These are phyloP conservation scores for Cancer borealis DNA, from an alignment of 2,888 invertebrate genomes.

Conservation along the genomic window DNA sequence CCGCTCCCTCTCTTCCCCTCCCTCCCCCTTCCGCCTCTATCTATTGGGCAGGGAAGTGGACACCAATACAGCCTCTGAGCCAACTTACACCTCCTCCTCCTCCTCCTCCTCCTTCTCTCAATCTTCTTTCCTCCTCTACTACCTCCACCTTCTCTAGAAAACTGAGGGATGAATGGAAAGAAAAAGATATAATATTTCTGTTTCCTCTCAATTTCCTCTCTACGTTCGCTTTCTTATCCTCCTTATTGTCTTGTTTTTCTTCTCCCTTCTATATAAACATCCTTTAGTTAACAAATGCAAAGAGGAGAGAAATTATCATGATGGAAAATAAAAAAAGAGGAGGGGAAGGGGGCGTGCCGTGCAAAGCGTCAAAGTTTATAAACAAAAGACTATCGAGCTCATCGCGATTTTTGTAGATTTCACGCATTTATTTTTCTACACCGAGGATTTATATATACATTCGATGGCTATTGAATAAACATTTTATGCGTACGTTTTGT, in stretches of 20 bases:
- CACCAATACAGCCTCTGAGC: background rate
- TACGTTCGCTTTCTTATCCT: too few relatives aligned
- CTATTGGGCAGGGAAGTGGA: background rate
- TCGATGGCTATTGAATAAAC: background rate
- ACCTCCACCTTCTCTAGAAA: slow-evolving; percentile 9
- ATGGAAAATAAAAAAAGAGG: too few relatives aligned
- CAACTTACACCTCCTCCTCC: background rate
- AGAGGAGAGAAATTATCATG: too few relatives aligned
- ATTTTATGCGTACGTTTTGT: background rate
- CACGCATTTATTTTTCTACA: background rate
- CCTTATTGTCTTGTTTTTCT: background rate
- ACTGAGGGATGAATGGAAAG: background rate
- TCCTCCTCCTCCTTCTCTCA: background rate
- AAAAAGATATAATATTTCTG: background rate
- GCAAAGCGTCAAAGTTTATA: background rate
- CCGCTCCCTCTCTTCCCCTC: background rate
- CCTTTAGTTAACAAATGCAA: background rate
- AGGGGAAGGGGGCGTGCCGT: background rate
- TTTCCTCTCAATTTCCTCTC: background rate
- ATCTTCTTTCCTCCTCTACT: slow-evolving; percentile 22
- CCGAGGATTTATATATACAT: background rate
- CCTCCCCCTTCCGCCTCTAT: background rate
- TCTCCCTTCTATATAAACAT: background rate
- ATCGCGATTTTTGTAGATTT: background rate
- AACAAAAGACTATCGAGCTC: background rate